Evolutionary conservation across 2,888 invertebrate species (phyloP).

Genomic region (Isoperla grammatica): DNA sequence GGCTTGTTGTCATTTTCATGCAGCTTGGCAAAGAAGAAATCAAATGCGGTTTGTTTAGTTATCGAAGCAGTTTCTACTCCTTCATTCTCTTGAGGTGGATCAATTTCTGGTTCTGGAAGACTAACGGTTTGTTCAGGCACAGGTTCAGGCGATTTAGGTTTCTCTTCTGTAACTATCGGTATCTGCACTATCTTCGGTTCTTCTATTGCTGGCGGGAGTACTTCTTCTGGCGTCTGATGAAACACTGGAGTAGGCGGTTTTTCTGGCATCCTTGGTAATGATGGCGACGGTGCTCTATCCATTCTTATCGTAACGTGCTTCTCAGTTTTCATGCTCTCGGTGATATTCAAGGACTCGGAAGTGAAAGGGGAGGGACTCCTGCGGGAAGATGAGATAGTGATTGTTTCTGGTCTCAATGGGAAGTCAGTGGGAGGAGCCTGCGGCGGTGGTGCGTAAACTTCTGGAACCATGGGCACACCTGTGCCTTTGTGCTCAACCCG

Average conservation of each 20-base stretch:
- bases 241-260: slow-evolving; percentile 6
- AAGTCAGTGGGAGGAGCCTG: too few relatives aligned
- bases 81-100: slow-evolving; percentile 39
- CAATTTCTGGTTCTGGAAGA: slow-evolving; percentile 2
- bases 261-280: background rate
- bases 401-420: background rate
- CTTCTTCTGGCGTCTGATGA: slow-evolving; percentile 11
- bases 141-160: background rate
- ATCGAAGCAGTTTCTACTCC: slow-evolving; percentile 54
- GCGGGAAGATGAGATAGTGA: slow-evolving; percentile 2
- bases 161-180: slow-evolving; percentile 23
- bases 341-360: slow-evolving; percentile 30
- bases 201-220: background rate
- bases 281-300: slow-evolving; percentile 25
- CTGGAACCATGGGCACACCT: background rate
- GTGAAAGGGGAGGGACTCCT: slow-evolving; percentile 16
- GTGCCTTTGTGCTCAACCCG: too few relatives aligned
- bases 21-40: slow-evolving; percentile 61
- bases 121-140: slow-evolving; percentile 2
- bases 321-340: slow-evolving; percentile 36
- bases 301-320: slow-evolving; percentile 36
- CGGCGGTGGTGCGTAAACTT: background rate
- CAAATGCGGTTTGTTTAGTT: slow-evolving; percentile 58
- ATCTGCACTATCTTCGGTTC: slow-evolving; percentile 20
- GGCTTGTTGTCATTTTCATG: slow-evolving; percentile 41